A percentile compares a stretch with the other conserved stretches of the same genome.
phyloP scores from a whole-genome alignment of 2,888 invertebrate genomes.

The Pemphredon lugubris region DNA sequence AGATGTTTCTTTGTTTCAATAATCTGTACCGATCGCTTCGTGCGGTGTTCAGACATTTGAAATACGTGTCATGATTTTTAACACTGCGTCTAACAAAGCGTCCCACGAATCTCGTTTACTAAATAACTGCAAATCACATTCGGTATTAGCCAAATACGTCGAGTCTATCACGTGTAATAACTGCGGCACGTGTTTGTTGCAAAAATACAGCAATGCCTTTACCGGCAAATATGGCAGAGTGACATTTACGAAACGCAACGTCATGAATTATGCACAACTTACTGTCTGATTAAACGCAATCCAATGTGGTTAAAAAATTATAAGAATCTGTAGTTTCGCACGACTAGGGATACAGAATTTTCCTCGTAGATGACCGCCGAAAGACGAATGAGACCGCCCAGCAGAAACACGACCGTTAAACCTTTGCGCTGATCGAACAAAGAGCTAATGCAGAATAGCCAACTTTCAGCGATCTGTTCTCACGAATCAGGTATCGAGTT shows the following conservation, averaged over 20 bases:
- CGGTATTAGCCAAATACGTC: background rate
- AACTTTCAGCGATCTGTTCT: conserved; percentile 16
- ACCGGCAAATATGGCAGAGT: conserved; percentile 34
- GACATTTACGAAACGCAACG: conserved; percentile 1
- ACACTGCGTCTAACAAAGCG: too few species aligned
- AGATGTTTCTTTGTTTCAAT: background rate
- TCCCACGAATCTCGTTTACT: too few species aligned
- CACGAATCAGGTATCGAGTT: conserved; percentile 32
- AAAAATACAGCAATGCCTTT: conserved; percentile 15
- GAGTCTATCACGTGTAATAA: conserved; percentile 2
- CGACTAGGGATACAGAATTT: background rate
- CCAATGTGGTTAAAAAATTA: background rate
- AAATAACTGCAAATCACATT: conserved; percentile 19
- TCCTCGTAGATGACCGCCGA: background rate
- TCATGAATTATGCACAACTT: conserved; percentile 11
- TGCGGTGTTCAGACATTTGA: too few species aligned
- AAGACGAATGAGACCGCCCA: conserved; percentile 16
- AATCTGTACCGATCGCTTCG: background rate
- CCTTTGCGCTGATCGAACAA: conserved; percentile 34
- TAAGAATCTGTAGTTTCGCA: background rate
- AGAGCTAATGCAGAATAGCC: conserved; percentile 39
- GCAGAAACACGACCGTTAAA: background rate
- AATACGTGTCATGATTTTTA: too few species aligned
- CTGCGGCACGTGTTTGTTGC: conserved; percentile 23
- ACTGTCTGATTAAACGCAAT: conserved; percentile 13